Evolutionary conservation across 2,113 vertebrate genomes (phyloP), one percentile per base, ranked within the genome.

Genomic region (Prolemur simus): DNA sequence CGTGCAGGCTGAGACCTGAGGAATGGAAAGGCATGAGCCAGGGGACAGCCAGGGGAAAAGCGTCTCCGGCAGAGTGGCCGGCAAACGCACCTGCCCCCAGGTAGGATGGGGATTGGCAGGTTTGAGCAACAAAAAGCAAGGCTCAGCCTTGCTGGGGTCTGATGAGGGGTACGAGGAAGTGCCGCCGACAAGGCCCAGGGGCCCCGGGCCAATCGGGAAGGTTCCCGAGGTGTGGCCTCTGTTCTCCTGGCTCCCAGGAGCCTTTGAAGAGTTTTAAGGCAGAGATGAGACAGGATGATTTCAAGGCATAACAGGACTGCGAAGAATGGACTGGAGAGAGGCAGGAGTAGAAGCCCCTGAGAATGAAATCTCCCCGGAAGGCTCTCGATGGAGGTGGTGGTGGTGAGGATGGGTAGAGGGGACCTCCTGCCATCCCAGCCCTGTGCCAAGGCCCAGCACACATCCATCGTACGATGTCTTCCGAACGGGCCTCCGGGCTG

Each of bases 151-250:
- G 10, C 32, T 27, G 25, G 32, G 45, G 47, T 34, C 32, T 23
- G 32, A n/a, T n/a, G 29, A 29, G 34, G 25, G 21, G 25, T 11
- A 27, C 3, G 15, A 74, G 56, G 39, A 69, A 77, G 37, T 60
- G 10, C 29, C 37, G 1, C 7, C 45, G 29, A 3, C 34, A 17
- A 52, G 68, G 1, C 2, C 13, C 4, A 32, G 10, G 6, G n/a
- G 8, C 42, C 32, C 66, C 37, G 54, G 73, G 37, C 13, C 27
- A 4, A 6, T 37, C 5, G 17, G 3, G 18, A 52, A 54, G 47
- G 78, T 23, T 13, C 32, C 17, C 6, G 18, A 66, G 49, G 10
- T 77, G 18, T 21, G 25, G 18, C 21, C 56, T 94, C 45, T 83
- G 3, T 73, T 60, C 54, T n/a, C 0, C 0, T 18, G 71, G 73